phyloP scores from a whole-genome alignment of 1,140 invertebrate genomes.

The Pseudomyrmex concolor region DNA sequence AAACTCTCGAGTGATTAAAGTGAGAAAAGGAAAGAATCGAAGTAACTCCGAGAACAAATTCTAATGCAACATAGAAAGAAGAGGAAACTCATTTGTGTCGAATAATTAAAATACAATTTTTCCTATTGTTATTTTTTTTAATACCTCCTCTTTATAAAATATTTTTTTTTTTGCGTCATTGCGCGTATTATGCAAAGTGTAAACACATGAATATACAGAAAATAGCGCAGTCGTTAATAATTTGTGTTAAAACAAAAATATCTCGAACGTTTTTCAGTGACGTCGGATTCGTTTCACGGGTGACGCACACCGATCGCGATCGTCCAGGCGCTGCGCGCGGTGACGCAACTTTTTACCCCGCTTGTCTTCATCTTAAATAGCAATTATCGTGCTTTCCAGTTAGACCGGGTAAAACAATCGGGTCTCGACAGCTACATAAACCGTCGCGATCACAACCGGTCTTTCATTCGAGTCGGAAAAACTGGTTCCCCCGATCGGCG shows the following conservation, averaged over 20 bases:
- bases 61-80: neutral
- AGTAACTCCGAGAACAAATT: neutral
- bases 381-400: conserved; percentile 73
- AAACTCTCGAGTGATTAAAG: neutral
- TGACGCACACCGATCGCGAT: conserved; percentile 18
- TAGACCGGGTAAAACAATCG: conserved; percentile 70
- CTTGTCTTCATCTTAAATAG: conserved; percentile 65
- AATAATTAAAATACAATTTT: too few relatives aligned
- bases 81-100: neutral
- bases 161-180: neutral
- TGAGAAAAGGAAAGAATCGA: too few relatives aligned
- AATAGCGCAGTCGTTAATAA: neutral
- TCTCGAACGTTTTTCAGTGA: neutral
- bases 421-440: conserved; percentile 56
- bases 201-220: neutral
- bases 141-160: neutral
- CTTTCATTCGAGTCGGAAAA: conserved; percentile 69
- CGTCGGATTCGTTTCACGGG: conserved; percentile 30
- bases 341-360: conserved; percentile 63
- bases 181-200: neutral
- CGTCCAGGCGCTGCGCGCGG: conserved; percentile 4
- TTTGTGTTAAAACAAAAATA: conserved; percentile 4
- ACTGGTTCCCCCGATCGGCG: conserved; percentile 62
- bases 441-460: conserved; percentile 65
- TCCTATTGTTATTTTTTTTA: neutral